Evolutionary conservation across 2,113 vertebrate genomes (phyloP).

Genomic region (Triplophysa rosa): DNA sequence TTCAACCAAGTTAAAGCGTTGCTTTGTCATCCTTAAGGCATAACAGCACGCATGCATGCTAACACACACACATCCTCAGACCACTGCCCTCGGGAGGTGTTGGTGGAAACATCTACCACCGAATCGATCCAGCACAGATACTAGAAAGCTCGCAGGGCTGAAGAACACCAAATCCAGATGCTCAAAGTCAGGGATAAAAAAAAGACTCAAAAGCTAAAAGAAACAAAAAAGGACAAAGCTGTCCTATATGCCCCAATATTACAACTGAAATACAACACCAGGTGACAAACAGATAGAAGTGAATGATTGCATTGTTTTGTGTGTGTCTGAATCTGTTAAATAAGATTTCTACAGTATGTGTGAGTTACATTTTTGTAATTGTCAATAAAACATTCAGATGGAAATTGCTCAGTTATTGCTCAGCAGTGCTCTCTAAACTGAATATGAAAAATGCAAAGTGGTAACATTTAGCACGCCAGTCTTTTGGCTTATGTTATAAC

Average conservation of each 20-base stretch:
- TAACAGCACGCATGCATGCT: constrained; percentile 36
- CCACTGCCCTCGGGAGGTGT: constrained; percentile 65
- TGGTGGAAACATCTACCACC: constrained; percentile 65
- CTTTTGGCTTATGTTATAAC: no score
- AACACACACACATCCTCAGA: constrained; percentile 24
- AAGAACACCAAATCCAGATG: constrained; percentile 46
- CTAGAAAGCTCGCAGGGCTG: constrained; percentile 58
- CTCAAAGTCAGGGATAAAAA: constrained; percentile 25
- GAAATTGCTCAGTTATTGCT: no score
- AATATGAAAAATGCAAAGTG: no score
- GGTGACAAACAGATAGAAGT: constrained; percentile 21
- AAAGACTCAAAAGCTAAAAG: not conserved
- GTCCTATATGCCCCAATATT: not conserved
- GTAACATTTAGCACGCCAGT: no score
- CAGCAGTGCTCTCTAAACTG: no score
- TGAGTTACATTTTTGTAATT: no score
- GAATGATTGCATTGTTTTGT: not conserved
- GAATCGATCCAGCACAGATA: constrained; percentile 68
- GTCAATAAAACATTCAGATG: no score
- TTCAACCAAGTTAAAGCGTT: constrained; percentile 57
- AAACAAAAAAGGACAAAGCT: not conserved
- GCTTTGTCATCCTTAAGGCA: constrained; percentile 61
- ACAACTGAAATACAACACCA: not conserved
- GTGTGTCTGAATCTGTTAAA: no score
- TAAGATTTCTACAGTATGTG: no score